Conservation (phyloP, 2,797 vertebrate genomes). For the Gadopsis bispinosus region DNA sequence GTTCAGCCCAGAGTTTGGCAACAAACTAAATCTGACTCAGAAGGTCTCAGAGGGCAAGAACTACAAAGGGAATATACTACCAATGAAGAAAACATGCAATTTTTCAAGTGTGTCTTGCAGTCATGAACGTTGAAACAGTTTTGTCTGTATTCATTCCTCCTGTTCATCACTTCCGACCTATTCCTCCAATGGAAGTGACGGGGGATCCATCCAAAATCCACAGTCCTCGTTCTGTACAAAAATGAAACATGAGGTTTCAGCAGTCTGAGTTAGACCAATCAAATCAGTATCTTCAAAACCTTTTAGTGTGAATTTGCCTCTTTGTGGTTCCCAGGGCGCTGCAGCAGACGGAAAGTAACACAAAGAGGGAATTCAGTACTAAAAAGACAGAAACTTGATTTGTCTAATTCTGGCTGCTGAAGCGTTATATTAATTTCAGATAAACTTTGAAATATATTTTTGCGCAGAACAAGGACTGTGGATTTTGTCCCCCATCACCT, state of each 20-base stretch:
- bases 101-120: background rate
- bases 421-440: background rate
- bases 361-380: background rate
- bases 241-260: background rate
- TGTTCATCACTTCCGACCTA: background rate
- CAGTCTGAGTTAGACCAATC: background rate
- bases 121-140: background rate
- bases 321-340: background rate
- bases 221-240: background rate
- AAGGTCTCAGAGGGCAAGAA: slow-evolving; percentile 53
- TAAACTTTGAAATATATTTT: background rate
- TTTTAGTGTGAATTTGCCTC: background rate
- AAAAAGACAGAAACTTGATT: background rate
- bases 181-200: background rate
- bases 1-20: slow-evolving; percentile 57
- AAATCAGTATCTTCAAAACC: background rate
- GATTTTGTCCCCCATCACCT: background rate
- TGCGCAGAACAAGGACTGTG: background rate
- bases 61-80: slow-evolving; percentile 17
- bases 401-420: background rate
- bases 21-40: slow-evolving; percentile 52
- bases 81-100: background rate
- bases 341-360: background rate
- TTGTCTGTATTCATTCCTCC: background rate
- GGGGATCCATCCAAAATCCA: background rate